phyloP scores from a whole-genome alignment of 2,113 vertebrate species.

The Meles meles region DNA sequence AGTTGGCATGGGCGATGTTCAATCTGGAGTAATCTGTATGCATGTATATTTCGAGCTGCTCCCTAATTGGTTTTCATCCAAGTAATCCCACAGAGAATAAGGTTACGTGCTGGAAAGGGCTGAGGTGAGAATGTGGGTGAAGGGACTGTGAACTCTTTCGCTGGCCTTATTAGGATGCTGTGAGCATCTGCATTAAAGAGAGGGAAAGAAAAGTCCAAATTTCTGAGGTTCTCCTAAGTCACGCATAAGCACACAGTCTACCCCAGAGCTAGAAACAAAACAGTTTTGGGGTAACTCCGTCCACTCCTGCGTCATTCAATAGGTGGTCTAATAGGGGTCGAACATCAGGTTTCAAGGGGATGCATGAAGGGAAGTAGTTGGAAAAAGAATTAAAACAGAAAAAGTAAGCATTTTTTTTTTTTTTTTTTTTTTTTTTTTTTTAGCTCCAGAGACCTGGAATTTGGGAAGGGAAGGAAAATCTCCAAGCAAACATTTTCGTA shows the following conservation, averaged over 20 bases:
- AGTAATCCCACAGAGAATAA: slow-evolving; percentile 87
- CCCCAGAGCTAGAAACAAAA: slow-evolving; percentile 55
- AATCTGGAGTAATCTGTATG: slow-evolving; percentile 84
- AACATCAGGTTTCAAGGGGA: neutral
- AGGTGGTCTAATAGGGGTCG: slow-evolving; percentile 2
- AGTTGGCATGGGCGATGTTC: slow-evolving; percentile 81
- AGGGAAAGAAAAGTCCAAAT: slow-evolving; percentile 43
- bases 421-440: neutral
- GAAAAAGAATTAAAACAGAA: slow-evolving; percentile 39
- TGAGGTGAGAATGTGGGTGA: slow-evolving; percentile 84
- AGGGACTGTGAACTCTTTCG: slow-evolving; percentile 83
- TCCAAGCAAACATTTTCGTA: slow-evolving; percentile 8
- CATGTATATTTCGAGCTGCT: slow-evolving; percentile 83
- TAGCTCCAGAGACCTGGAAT: slow-evolving; percentile 34
- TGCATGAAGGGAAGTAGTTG: neutral
- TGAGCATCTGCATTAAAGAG: slow-evolving; percentile 79
- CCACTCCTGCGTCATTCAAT: slow-evolving; percentile 41
- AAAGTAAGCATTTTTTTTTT: slow-evolving; percentile 20
- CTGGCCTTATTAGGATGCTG: slow-evolving; percentile 84
- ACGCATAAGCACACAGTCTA: slow-evolving; percentile 73
- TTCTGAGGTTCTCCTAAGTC: slow-evolving; percentile 72
- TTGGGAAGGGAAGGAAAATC: neutral
- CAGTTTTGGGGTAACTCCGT: slow-evolving; percentile 49
- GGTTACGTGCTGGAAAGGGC: slow-evolving; percentile 85
- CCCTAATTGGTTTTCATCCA: slow-evolving; percentile 87